Evolutionary conservation across 2,888 invertebrate genomes (phyloP).

Genomic region (Stramonita haemastoma): DNA sequence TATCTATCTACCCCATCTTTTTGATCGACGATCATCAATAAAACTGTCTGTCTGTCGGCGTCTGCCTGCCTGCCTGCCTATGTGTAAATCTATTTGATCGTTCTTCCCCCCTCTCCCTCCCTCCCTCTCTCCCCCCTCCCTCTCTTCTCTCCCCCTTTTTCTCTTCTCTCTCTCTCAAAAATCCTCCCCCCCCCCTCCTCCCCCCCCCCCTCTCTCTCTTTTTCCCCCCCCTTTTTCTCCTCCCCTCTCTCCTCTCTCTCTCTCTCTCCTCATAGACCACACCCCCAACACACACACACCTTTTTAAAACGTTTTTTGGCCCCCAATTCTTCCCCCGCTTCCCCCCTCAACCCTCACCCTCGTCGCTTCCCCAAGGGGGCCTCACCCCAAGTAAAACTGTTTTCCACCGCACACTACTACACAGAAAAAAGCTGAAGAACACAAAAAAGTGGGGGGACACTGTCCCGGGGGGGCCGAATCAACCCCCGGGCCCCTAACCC

Average conservation of each 20-base stretch:
- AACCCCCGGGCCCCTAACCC: background rate
- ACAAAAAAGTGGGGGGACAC: background rate
- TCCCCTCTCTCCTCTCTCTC: too few species aligned
- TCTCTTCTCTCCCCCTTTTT: too few species aligned
- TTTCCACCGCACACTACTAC: too few species aligned
- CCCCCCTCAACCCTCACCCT: background rate
- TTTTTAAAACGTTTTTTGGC: too few species aligned
- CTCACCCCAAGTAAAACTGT: too few species aligned
- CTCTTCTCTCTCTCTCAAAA: too few species aligned
- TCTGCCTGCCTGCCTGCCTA: too few species aligned
- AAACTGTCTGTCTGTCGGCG: background rate
- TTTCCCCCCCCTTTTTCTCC: background rate
- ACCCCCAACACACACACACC: too few species aligned
- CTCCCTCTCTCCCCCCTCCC: too few species aligned
- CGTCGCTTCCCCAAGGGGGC: background rate
- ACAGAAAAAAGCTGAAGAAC: conserved; percentile 11
- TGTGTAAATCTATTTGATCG: too few species aligned
- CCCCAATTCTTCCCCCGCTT: background rate
- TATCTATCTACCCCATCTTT: background rate
- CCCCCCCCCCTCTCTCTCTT: background rate
- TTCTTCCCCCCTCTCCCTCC: too few species aligned
- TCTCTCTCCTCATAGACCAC: too few species aligned
- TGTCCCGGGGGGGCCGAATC: background rate
- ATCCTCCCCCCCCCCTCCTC: background rate
- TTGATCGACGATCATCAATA: background rate